Evolutionary conservation across 2,888 invertebrate species (phyloP), one percentile per base, ranked within the genome.

Genomic region (Colostygia pectinataria): DNA sequence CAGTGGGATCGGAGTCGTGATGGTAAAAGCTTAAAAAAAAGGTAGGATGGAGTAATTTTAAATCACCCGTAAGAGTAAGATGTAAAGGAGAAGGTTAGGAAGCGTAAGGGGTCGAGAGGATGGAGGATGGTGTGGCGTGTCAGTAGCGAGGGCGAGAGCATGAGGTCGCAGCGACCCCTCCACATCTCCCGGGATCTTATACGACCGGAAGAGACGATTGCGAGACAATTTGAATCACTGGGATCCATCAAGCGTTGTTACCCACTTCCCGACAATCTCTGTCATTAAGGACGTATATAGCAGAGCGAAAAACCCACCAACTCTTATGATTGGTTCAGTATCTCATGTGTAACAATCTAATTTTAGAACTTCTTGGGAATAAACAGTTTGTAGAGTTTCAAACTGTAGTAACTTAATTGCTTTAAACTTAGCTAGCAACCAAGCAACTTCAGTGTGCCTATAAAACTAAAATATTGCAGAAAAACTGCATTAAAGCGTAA

Each of bases 201-300:
- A 59, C 63, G 68, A 61, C 63, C 49, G 88, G 88, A 88, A 85
- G 69, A 71, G 55, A 57, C 72, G 82, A 86, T 84, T 87, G 86
- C 75, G 80, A 82, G 80, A 83, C 86, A 85, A 86, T 87, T 87
- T 83, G 75, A 84, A 80, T 76, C 78, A 77, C 79, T 69, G 65
- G 60, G 66, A 69, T 68, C 74, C 69, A 73, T 74, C 73, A 68
- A 58, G 68, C 71, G 74, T 81, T 80, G 83, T 83, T 74, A 72
- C 55, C 68, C 67, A 74, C 81, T 77, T 82, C 83, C 78, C 74
- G 77, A 71, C 67, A 66, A 75, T 69, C 58, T 55, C 53, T 47
- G 60, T 51, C 53, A 37, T 33, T 18, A 12, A 14, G 24, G 12
- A 15, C 57, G 55, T 57, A 56, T 57, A 56, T 60, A 60, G 60